Base-by-base conservation (phyloP, 2,113 vertebrate species). In the Hemicordylus capensis region DNA sequence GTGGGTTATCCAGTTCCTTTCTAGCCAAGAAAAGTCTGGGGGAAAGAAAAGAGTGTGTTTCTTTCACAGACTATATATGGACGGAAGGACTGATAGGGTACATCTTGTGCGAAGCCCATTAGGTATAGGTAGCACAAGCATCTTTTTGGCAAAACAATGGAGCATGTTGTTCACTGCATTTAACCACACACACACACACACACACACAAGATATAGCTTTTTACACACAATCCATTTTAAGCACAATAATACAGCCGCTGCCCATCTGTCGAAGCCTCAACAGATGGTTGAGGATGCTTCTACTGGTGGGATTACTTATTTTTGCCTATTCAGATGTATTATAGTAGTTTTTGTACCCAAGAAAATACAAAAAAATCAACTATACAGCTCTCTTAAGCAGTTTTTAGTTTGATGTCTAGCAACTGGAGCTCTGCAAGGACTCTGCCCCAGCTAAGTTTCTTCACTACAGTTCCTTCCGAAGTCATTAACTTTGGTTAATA, bases 1-100 rank as follows among this genome's bases (percentile, higher is more conserved):
- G 98, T 48, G 97, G 97, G 93, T 99, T 99, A 93, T 99, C 99
- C 90, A 99, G 83, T 91, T 99, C 97, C 15, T 97, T 97, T 89
- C 98, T 97, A 72, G 96, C 84, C 88, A 99, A 94, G 86, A 97
- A 97, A 61, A 99, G 95, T 88, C 99, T 99, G 93, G 84, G 24
- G n/a, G 31, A 70, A 9, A 37, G 31, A 6, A 88, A 93, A 93
- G 81, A 63, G 0, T 0, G 2, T 46, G 42, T 48, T 88, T 90
- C 88, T 34, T 80, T 39, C 11, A 28, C 2, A 76, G 51, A 9
- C 79, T 20, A 69, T 6, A 2, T 8, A 9, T 82, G 83, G 75
- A n/a, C 86, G 76, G 2, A 6, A 61, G 26, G 14, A 12, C 44
- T 78, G 48, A 44, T 17, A 85, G 80, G 61, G 20, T 3, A 48